phyloP scores from a whole-genome alignment of 2,888 invertebrate genomes.

The Ophion costatus region DNA sequence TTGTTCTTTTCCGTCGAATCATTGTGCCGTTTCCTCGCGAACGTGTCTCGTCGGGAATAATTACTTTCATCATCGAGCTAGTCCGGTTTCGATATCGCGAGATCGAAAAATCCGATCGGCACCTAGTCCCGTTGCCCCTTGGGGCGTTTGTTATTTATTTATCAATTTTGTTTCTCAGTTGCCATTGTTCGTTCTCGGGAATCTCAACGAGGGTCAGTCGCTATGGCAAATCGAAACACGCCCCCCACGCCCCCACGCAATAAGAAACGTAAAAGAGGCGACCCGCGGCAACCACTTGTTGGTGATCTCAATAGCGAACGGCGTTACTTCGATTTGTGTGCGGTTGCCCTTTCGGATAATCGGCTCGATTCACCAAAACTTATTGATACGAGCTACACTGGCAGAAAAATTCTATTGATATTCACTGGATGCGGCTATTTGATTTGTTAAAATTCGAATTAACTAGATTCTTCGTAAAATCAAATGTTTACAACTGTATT shows the following conservation, averaged over 20 bases:
- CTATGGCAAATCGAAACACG: neutral
- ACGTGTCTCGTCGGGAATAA: slow-evolving; percentile 40
- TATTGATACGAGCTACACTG: neutral
- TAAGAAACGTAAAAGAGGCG: neutral
- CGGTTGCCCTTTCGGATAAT: neutral
- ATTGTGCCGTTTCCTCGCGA: slow-evolving; percentile 19
- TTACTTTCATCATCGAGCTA: slow-evolving; percentile 53
- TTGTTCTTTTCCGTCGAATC: slow-evolving; percentile 5
- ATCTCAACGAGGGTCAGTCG: slow-evolving; percentile 5
- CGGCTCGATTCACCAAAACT: neutral
- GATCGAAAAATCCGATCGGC: slow-evolving; percentile 45
- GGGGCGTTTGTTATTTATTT: slow-evolving; percentile 2
- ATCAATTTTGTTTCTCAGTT: slow-evolving; percentile 11
- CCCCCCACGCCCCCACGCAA: neutral
- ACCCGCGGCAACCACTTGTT: neutral
- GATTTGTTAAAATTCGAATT: too few species aligned
- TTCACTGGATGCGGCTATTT: too few species aligned
- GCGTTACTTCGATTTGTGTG: neutral
- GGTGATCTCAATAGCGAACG: neutral
- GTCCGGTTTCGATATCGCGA: neutral
- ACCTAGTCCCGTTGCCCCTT: neutral
- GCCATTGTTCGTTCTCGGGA: slow-evolving; percentile 42
- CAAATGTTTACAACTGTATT: too few species aligned
- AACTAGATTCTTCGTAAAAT: too few species aligned
- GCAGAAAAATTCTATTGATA: neutral